Evolutionary conservation across 2,113 vertebrate species (phyloP), one percentile per base, ranked within the genome.

Genomic region (Syngnathus scovelli): DNA sequence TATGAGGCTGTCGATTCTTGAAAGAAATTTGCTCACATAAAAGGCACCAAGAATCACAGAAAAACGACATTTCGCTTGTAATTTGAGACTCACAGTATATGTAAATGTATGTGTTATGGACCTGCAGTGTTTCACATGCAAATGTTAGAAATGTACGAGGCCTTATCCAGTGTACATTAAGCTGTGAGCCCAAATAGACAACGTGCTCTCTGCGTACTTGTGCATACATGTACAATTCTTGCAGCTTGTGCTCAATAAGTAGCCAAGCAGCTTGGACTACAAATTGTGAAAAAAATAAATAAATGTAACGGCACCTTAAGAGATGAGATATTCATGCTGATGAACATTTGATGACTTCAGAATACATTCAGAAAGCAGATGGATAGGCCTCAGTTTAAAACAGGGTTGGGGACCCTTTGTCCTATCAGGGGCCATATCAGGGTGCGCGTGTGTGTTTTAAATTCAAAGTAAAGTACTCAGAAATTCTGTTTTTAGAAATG

Each of bases 291-390:
- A 58, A 64, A 72, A 48, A 75, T 71, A 70, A 68, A 71, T 43
- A 61, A 67, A 75, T 68, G 61, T 59, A 72, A 71, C 67, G 76
- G 68, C 81, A 80, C 63, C 59, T 12, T 77, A 69, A 69, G 54
- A 74, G 70, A 73, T 85, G 74, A 41, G 74, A 73, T 62, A 85
- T 65, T 79, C 77, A 66, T 68, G 66, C 74, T 82, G 73, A 63
- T 71, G 74, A 70, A 82, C 66, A 75, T 82, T 72, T 51, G 64
- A 68, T 75, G 38, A 78, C 68, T 77, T 77, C 62, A 83, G 64
- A 76, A 78, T 41, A 89, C 87, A 90, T 90, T 89, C 89, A 87
- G 77, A 77, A 78, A 84, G 78, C 74, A 83, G 71, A 78, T 83
- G 78, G 74, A 79, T 66, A 74, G 81, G 82, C 73, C 74, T 69